Percentiles rank a stretch among this genome's conserved stretches.
phyloP scores from a whole-genome alignment of 2,797 vertebrate species.

The Sciaenops ocellatus region DNA sequence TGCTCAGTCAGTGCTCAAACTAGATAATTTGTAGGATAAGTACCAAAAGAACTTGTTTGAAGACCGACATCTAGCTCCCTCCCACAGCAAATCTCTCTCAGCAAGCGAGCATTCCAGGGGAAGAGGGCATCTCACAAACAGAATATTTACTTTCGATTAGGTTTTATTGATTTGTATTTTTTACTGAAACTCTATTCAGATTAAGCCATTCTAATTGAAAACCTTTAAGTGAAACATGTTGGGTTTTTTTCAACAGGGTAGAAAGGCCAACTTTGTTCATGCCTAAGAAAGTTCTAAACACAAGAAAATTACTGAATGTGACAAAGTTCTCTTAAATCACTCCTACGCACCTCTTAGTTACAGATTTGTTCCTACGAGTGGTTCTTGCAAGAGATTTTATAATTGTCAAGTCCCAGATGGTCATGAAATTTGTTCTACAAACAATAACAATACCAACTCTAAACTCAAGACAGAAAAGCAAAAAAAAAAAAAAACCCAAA shows the following conservation, averaged over 20 bases:
- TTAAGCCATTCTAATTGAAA: neutral
- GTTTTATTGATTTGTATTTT: too few relatives aligned
- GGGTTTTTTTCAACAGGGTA: neutral
- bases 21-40: too few relatives aligned
- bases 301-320: neutral
- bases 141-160: too few relatives aligned
- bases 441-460: slow-evolving; percentile 23
- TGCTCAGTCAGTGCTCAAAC: too few relatives aligned
- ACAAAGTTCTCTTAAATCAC: neutral
- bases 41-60: too few relatives aligned
- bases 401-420: neutral
- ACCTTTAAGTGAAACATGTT: neutral
- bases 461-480: neutral
- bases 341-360: neutral
- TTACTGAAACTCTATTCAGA: neutral
- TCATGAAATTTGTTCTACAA: neutral
- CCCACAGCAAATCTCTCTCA: too few relatives aligned
- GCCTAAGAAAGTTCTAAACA: neutral
- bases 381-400: neutral
- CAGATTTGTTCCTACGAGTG: neutral
- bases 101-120: too few relatives aligned
- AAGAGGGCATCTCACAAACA: too few relatives aligned
- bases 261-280: neutral
- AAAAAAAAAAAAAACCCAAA: neutral
- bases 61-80: too few relatives aligned